phyloP scores from a whole-genome alignment of 2,113 vertebrate species.

The Anhinga anhinga region DNA sequence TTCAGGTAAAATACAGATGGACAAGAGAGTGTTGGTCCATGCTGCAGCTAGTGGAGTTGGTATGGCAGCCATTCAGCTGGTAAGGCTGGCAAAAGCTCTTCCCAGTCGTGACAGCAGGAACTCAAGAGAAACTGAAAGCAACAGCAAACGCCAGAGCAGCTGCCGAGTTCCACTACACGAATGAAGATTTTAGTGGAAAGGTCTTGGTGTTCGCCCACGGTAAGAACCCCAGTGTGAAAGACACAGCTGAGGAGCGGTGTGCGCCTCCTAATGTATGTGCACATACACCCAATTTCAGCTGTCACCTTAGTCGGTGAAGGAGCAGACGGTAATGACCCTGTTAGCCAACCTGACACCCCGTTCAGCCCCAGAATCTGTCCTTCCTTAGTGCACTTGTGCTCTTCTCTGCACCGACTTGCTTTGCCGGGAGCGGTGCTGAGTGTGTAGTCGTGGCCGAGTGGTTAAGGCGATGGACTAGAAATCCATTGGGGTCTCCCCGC shows the following conservation, averaged over 20 bases:
- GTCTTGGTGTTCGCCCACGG: conserved; percentile 79
- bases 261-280: rapidly evolving
- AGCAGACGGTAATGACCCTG: neutral
- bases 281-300: neutral
- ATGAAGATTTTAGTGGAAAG: conserved; percentile 77
- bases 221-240: conserved; percentile 7
- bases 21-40: conserved; percentile 80
- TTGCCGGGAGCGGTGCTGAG: no score
- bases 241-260: neutral
- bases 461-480: conserved; percentile 87
- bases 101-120: conserved; percentile 82
- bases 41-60: conserved; percentile 84
- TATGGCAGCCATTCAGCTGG: conserved; percentile 82
- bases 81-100: conserved; percentile 75
- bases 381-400: neutral
- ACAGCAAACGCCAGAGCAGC: conserved; percentile 74
- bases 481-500: conserved; percentile 89
- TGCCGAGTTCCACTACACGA: conserved; percentile 84
- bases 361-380: neutral
- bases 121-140: conserved; percentile 75
- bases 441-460: conserved; percentile 87
- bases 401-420: neutral
- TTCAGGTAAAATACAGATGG: conserved; percentile 78
- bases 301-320: neutral
- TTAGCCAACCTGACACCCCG: neutral